phyloP scores from a whole-genome alignment of 2,113 vertebrate genomes.

The Thymallus thymallus region DNA sequence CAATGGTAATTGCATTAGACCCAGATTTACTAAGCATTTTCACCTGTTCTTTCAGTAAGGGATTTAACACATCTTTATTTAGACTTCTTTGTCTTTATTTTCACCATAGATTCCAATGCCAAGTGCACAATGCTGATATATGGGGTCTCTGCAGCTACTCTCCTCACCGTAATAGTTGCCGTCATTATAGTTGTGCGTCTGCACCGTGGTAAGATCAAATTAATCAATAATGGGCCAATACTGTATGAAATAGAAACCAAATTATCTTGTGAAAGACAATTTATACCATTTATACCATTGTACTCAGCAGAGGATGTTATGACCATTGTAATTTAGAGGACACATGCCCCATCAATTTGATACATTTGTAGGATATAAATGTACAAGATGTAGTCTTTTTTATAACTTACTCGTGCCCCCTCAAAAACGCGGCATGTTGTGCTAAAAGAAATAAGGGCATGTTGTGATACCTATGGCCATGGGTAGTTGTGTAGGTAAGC shows the following conservation, averaged over 20 bases:
- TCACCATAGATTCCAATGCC: neutral
- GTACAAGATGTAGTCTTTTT: no score
- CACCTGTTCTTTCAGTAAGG: neutral
- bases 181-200: constrained; percentile 14
- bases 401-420: no score
- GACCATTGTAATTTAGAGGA: no score
- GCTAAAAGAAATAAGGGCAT: no score
- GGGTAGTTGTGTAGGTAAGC: neutral
- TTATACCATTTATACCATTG: no score
- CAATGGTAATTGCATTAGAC: neutral
- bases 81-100: neutral
- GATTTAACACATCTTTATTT: no score
- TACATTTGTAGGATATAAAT: no score
- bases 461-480: no score
- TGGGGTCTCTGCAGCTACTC: neutral
- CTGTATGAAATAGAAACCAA: neutral
- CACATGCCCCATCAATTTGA: no score
- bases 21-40: no score
- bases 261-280: neutral
- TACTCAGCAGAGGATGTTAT: no score
- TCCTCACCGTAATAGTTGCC: neutral
- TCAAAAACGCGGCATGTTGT: no score
- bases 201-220: constrained; percentile 21
- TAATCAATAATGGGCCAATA: neutral
- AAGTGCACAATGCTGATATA: constrained; percentile 6